Percentiles rank a stretch among this genome's conserved stretches.
These are phyloP conservation scores for Euphydryas editha DNA, from an alignment of 2,888 invertebrate genomes.

Conservation along the genomic window DNA sequence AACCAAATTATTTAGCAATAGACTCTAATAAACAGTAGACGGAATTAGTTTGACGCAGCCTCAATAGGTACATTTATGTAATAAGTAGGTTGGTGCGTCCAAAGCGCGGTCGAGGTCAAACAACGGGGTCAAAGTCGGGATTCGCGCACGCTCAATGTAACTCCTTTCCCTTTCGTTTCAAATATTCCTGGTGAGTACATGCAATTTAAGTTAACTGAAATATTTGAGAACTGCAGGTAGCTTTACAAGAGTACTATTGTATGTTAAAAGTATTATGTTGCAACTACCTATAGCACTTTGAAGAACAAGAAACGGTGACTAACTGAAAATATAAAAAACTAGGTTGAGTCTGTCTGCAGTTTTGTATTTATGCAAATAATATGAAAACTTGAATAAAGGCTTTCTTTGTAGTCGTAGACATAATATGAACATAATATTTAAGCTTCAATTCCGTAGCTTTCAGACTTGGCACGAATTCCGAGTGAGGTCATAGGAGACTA, in stretches of 20 bases:
- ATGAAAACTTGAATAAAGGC: conserved; percentile 6
- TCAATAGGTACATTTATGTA: conserved; percentile 21
- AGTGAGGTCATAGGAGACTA: neutral
- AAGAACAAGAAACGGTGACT: neutral
- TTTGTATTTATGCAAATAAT: conserved; percentile 6
- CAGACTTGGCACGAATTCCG: neutral
- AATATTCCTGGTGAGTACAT: conserved; percentile 34
- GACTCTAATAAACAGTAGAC: no score
- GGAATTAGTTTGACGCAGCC: conserved; percentile 28
- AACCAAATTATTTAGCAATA: no score
- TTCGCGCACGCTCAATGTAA: conserved; percentile 55
- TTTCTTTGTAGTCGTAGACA: conserved; percentile 8
- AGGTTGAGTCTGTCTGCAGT: neutral
- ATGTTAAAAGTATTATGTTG: neutral
- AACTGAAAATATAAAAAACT: neutral
- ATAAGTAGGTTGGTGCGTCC: conserved; percentile 42
- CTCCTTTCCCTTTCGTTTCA: conserved; percentile 54
- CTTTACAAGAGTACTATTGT: neutral
- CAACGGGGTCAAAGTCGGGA: conserved; percentile 75
- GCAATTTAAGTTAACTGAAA: neutral
- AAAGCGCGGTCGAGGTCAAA: conserved; percentile 66
- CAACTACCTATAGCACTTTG: neutral
- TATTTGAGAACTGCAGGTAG: neutral
- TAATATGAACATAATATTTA: neutral
- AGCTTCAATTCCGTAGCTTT: neutral